phyloP scores from a whole-genome alignment of 1,140 invertebrate genomes.

The Conopomorpha cramerella region DNA sequence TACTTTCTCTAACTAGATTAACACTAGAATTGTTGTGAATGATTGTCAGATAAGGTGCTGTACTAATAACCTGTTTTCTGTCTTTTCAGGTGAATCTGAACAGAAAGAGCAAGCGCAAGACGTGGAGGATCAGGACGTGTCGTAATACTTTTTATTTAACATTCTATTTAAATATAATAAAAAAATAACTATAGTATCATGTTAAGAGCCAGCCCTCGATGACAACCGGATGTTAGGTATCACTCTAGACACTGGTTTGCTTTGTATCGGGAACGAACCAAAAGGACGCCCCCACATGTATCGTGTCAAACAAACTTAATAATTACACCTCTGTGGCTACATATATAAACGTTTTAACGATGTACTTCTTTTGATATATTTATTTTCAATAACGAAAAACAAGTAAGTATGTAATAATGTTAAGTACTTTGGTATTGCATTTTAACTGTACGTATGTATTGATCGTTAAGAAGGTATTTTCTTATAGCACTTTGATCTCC shows the following conservation, averaged over 20 bases:
- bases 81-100: constrained; percentile 86
- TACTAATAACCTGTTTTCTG: no score
- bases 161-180: constrained; percentile 43
- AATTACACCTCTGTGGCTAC: constrained; percentile 22
- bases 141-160: constrained; percentile 70
- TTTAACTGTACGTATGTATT: constrained; percentile 33
- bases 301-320: constrained; percentile 36
- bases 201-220: constrained; percentile 40
- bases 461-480: constrained; percentile 37
- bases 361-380: constrained; percentile 46
- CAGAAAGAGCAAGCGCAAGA: constrained; percentile 88
- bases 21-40: no score
- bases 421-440: constrained; percentile 51
- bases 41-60: no score
- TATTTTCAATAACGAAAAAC: constrained; percentile 37
- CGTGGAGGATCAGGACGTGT: constrained; percentile 91
- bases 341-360: constrained; percentile 28
- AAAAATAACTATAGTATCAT: constrained; percentile 50
- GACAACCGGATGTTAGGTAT: constrained; percentile 24
- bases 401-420: no score
- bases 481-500: constrained; percentile 30
- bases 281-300: constrained; percentile 14
- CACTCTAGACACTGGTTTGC: constrained; percentile 8
- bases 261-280: no score
- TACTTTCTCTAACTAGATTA: no score